Base-by-base conservation (phyloP, 2,888 invertebrate genomes). In the Oegoconia quadripuncta region DNA sequence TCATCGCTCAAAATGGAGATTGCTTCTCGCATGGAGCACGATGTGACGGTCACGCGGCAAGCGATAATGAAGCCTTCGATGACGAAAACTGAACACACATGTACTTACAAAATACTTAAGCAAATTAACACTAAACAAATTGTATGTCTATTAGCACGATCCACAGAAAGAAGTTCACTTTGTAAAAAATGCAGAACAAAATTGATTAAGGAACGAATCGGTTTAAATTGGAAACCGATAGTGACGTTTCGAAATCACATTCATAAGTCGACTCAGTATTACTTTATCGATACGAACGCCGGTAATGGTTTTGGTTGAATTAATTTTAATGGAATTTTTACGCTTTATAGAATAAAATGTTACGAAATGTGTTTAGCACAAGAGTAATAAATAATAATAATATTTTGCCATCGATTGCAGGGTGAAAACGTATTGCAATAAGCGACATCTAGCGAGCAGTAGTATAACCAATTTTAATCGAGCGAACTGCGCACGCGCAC, bases 151-250 rank as follows among this genome's bases (percentile, higher is more conserved):
- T 70, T 72, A 76, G 71, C 72, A 75, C 71, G 65, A 71, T 68
- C 63, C 63, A 67, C 65, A 68, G 64, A 67, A 76, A 73, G 72
- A 73, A 68, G 74, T 74, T 69, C 66, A 68, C 66, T 74, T 77
- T 64, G 64, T 62, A 77, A 81, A 44, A 44, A 82, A 82, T 68
- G 71, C 76, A 74, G 66, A 79, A 83, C 76, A 78, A 80, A 82
- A 86, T 82, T 82, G 84, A 83, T 83, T 84, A 83, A 83, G 84
- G 84, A 88, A 87, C 87, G 87, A 88, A 88, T 88, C 77, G 87
- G 72, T 78, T 82, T 84, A 86, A 86, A 87, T 88, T 87, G 86
- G 80, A 87, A 86, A 83, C 73, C 84, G 86, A 86, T 86, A 84
- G 84, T 84, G 84, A 82, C 75, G 81, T 84, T 87, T 81, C 80